Percentiles rank a stretch among this genome's conserved stretches.
Evolutionary conservation across 2,888 invertebrate species (phyloP).

Genomic region (Plemyria rubiginata): DNA sequence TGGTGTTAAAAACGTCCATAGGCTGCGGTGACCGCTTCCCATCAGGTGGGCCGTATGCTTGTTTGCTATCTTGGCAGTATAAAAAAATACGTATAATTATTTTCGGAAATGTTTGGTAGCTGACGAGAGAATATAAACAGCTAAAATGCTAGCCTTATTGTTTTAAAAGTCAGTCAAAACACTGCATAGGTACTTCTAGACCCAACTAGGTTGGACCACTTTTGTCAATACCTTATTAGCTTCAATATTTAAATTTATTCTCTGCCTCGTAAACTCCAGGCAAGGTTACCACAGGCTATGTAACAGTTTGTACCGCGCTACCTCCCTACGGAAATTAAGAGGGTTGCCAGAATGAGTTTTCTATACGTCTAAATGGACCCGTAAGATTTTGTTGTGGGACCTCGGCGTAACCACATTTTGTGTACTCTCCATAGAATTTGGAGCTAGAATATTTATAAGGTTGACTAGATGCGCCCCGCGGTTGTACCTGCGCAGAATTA

Average conservation of each 20-base stretch:
- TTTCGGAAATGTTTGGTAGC: too few species aligned
- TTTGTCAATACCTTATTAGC: not conserved
- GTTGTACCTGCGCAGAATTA: too few species aligned
- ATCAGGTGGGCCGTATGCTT: too few species aligned
- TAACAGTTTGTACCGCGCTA: conserved; percentile 8
- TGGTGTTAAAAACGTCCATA: too few species aligned
- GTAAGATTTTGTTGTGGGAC: conserved; percentile 17
- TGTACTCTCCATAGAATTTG: not conserved
- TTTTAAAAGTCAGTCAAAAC: not conserved
- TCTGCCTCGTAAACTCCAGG: conserved; percentile 24
- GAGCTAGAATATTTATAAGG: not conserved
- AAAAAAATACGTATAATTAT: too few species aligned
- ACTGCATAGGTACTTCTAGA: not conserved
- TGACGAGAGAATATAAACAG: too few species aligned
- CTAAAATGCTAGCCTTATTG: too few species aligned
- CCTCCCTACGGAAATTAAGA: conserved; percentile 31
- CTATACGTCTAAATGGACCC: conserved; percentile 22
- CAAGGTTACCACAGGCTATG: not conserved
- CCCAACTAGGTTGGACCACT: not conserved
- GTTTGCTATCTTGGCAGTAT: too few species aligned
- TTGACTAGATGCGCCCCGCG: too few species aligned
- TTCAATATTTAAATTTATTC: conserved; percentile 32
- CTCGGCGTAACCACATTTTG: not conserved
- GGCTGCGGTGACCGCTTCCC: too few species aligned
- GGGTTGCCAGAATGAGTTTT: conserved; percentile 24